These are phyloP conservation scores for Vanessa cardui DNA, from an alignment of 2,888 invertebrate genomes.

Conservation along the genomic window DNA sequence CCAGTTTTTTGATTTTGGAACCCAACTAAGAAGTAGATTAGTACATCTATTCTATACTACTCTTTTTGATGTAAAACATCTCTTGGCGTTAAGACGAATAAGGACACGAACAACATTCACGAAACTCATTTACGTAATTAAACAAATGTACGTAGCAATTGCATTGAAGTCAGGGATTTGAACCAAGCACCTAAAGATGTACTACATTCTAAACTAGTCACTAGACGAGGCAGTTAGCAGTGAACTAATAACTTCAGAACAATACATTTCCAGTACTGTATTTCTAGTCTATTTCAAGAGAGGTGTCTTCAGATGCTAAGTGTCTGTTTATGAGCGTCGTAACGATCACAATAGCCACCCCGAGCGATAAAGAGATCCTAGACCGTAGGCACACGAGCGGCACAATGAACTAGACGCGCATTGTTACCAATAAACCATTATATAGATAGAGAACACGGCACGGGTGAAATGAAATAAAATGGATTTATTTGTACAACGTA, in stretches of 20 bases:
- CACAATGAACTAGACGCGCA: conserved; percentile 5
- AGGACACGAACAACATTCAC: too few relatives aligned
- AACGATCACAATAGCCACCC: background rate
- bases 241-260: background rate
- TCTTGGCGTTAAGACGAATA: too few relatives aligned
- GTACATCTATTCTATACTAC: too few relatives aligned
- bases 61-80: too few relatives aligned
- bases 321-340: conserved; percentile 10
- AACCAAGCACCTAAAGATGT: too few relatives aligned
- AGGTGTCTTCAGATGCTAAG: background rate
- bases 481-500: too few relatives aligned
- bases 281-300: background rate
- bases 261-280: background rate
- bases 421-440: background rate
- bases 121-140: too few relatives aligned
- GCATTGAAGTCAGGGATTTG: too few relatives aligned
- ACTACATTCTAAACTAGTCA: too few relatives aligned
- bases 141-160: too few relatives aligned
- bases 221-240: background rate
- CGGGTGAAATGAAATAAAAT: background rate
- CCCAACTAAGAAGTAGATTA: too few relatives aligned
- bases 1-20: too few relatives aligned
- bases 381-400: background rate
- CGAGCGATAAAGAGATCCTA: background rate
- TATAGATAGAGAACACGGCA: background rate